Evolutionary conservation across 2,113 vertebrate species (phyloP), one percentile per base, ranked within the genome.

Genomic region (Syngnathus scovelli): DNA sequence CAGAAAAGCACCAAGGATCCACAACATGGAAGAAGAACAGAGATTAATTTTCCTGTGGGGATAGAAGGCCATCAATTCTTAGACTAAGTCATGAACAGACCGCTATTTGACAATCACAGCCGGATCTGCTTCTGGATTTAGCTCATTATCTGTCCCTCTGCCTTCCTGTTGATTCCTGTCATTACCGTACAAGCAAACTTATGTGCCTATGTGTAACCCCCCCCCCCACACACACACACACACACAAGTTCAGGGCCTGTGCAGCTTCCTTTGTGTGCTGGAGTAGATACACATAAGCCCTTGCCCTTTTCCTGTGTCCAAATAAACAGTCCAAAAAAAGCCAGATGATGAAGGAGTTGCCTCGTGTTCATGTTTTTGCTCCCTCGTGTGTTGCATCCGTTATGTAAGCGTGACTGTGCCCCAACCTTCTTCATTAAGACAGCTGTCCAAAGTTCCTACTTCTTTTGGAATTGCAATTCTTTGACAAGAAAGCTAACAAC

Each of bases 231-330:
- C 55, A 33, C 27, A 33, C 27, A 33, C 27, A 33, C 27, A 33
- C 27, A 33, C 27, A 33, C 70, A 64, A 63, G 78, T 81, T 85
- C 78, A 84, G 78, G 81, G 82, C 74, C 75, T 71, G 71, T 74
- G 78, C 36, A 66, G 82, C 78, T 64, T 81, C 83, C 74, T 27
- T 69, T 71, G 27, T 68, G 63, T 66, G 54, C 66, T 72, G 33
- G 77, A 65, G 78, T 74, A 77, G 76, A 88, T 80, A 84, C 83
- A 81, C 83, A 85, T 75, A 82, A 77, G 76, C 79, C 85, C 78
- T 85, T 83, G 77, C 84, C 85, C 87, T 88, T 88, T 91, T 92
- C 89, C 89, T 90, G 89, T 85, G 59, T 80, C 83, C 84, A 86
- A 86, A 90, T 87, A 90, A 91, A 90, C 87, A 86, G 67, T 78